Evolutionary conservation across 2,797 vertebrate genomes (phyloP).

Genomic region (Novumbra hubbsi): DNA sequence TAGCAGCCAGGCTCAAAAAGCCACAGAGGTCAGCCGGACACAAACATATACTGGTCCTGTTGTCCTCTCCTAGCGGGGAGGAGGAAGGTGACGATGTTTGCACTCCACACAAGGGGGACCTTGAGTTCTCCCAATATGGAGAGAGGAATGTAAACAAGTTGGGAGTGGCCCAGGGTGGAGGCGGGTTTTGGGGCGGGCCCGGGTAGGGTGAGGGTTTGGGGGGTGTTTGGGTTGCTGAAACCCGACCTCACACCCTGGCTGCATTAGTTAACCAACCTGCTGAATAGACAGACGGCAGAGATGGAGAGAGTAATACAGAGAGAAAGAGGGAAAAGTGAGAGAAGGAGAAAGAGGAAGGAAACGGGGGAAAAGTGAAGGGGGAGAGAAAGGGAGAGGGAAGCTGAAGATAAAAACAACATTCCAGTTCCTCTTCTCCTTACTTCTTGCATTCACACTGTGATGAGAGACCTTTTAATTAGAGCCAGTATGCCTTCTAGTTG

Average conservation of each 20-base stretch:
- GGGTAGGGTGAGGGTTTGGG: conserved; percentile 4
- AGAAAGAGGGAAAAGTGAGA: conserved; percentile 10
- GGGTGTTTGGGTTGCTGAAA: conserved; percentile 77
- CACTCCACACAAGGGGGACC: conserved; percentile 58
- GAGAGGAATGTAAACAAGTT: conserved; percentile 84
- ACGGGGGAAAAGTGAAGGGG: conserved; percentile 1
- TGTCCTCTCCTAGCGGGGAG: conserved; percentile 50
- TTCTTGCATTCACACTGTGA: conserved; percentile 59
- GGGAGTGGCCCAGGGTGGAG: conserved; percentile 62
- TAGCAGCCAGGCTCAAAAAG: conserved; percentile 46
- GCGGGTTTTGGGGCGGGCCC: conserved; percentile 13
- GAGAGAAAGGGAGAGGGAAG: conserved; percentile 25
- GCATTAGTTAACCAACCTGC: conserved; percentile 62
- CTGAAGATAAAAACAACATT: conserved; percentile 76
- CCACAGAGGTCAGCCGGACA: not conserved
- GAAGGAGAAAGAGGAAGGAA: conserved; percentile 16
- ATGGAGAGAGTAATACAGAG: not conserved
- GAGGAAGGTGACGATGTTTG: conserved; percentile 71
- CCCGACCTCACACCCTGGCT: conserved; percentile 66
- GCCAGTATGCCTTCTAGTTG: conserved; percentile 44
- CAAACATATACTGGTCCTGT: conserved; percentile 23
- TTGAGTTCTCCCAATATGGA: conserved; percentile 76
- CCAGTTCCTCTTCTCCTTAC: conserved; percentile 58
- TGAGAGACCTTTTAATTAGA: conserved; percentile 74
- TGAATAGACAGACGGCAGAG: conserved; percentile 11